Evolutionary conservation across 2,888 invertebrate genomes (phyloP).

Genomic region (Adineta ricciae): DNA sequence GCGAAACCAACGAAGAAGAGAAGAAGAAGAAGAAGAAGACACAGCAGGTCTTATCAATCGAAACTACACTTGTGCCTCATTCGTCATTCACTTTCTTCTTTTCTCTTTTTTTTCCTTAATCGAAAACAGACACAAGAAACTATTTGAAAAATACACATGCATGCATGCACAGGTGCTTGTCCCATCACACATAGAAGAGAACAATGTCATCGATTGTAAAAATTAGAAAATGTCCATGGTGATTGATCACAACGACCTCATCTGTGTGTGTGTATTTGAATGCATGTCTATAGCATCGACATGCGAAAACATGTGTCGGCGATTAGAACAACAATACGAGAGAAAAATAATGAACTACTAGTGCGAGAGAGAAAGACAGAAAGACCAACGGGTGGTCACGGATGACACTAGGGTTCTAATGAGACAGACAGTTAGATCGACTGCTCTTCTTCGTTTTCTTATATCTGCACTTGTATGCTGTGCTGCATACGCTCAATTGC

Average conservation of each 20-base stretch:
- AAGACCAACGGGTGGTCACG: background rate
- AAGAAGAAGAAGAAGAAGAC: background rate
- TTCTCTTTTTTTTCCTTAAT: background rate
- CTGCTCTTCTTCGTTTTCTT: background rate
- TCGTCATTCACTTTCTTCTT: background rate
- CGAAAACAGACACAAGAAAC: background rate
- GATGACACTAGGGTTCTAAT: conserved; percentile 13
- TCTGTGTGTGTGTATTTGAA: background rate
- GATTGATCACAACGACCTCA: conserved; percentile 13
- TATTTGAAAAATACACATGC: background rate
- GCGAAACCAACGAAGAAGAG: too few relatives aligned
- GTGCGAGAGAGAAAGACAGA: background rate
- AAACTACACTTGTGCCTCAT: conserved; percentile 4
- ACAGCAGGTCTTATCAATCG: conserved; percentile 2
- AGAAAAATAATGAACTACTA: conserved; percentile 9
- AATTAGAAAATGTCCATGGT: background rate
- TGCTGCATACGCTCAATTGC: background rate
- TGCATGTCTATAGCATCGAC: background rate
- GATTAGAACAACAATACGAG: conserved; percentile 3
- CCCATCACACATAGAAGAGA: background rate
- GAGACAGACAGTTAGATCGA: background rate
- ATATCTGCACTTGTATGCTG: background rate
- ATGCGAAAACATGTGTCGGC: conserved; percentile 15
- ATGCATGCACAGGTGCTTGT: background rate
- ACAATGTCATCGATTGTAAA: conserved; percentile 12